Percentiles rank a stretch among this genome's conserved stretches.
Evolutionary conservation across 2,888 invertebrate species (phyloP).

Genomic region (Nebria brevicollis): DNA sequence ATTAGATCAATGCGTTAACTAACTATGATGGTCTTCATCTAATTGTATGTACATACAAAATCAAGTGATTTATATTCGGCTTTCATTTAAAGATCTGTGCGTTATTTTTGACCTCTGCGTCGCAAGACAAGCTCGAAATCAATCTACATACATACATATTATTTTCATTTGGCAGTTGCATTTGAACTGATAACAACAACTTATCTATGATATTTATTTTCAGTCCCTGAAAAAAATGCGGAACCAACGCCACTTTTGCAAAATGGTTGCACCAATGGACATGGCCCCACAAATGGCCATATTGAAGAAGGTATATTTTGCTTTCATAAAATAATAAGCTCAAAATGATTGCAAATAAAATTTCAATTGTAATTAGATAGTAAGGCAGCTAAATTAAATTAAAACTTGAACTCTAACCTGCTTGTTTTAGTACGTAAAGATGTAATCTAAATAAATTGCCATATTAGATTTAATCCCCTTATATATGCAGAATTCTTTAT

Average conservation of each 20-base stretch:
- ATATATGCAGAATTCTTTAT: too few species aligned
- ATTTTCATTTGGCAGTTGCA: background rate
- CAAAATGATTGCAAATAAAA: too few species aligned
- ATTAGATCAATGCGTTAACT: too few species aligned
- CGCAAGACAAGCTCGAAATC: background rate
- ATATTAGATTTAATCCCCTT: too few species aligned
- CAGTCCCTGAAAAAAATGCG: constrained; percentile 55
- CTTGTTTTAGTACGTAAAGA: too few species aligned
- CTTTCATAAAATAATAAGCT: background rate
- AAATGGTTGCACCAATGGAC: constrained; percentile 46
- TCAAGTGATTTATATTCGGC: too few species aligned
- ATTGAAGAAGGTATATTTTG: constrained; percentile 23
- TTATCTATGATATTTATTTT: background rate
- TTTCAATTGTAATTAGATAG: too few species aligned
- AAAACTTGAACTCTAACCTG: too few species aligned
- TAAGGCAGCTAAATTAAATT: too few species aligned
- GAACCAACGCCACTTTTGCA: constrained; percentile 48
- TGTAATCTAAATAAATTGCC: too few species aligned
- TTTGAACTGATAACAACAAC: background rate
- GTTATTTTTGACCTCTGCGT: background rate
- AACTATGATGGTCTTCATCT: too few species aligned
- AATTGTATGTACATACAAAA: too few species aligned
- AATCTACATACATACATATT: background rate
- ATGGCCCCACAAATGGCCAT: constrained; percentile 45
- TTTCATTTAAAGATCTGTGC: background rate